phyloP scores from a whole-genome alignment of 2,113 vertebrate genomes.

The Anthoscopus minutus region DNA sequence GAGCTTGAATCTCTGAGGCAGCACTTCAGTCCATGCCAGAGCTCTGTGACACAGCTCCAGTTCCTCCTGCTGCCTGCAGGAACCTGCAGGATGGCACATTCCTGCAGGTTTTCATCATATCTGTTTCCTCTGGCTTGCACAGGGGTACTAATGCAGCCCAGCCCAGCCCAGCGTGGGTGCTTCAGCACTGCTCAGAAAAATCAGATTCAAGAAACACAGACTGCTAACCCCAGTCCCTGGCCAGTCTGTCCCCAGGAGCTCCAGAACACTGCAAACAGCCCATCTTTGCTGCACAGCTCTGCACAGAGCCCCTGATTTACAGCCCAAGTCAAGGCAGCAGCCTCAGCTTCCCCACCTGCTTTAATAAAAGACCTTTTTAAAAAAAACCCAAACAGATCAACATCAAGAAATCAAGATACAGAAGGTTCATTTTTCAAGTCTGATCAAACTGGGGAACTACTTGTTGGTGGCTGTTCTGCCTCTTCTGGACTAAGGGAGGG shows the following conservation, averaged over 20 bases:
- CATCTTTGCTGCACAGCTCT: not conserved
- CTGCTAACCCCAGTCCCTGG: not conserved
- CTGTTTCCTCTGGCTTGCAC: not conserved
- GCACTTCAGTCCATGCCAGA: not conserved
- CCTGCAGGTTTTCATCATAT: not conserved
- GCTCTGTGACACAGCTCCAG: not conserved
- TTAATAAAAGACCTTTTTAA: too few species aligned
- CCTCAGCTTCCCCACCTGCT: not conserved
- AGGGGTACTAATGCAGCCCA: not conserved
- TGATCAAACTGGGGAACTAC: not conserved
- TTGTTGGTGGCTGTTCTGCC: not conserved
- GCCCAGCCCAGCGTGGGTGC: accelerated
- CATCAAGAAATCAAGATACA: not conserved
- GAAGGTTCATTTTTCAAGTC: not conserved
- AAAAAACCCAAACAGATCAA: not conserved
- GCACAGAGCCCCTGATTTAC: not conserved
- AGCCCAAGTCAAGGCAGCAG: not conserved
- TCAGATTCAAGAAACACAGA: accelerated
- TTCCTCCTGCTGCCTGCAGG: not conserved
- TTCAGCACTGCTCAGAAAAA: not conserved
- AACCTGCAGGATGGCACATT: not conserved
- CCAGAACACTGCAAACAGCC: not conserved
- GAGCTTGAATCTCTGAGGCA: not conserved
- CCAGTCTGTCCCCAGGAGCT: not conserved
- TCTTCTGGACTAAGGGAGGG: not conserved